phyloP scores from a whole-genome alignment of 2,113 vertebrate genomes.

The Delphinapterus leucas region DNA sequence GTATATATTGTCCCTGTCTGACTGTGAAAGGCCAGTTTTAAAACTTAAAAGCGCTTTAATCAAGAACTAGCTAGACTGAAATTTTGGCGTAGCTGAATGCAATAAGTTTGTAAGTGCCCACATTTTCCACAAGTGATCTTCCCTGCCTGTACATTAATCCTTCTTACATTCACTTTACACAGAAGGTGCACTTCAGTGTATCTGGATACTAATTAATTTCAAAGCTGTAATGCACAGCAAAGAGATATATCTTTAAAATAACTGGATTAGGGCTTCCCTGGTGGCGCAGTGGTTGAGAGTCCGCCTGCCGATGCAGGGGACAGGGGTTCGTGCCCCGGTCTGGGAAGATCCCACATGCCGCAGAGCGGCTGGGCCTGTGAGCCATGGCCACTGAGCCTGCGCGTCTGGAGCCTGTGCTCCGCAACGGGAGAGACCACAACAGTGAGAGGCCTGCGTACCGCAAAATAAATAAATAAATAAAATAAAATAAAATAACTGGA shows the following conservation, averaged over 20 bases:
- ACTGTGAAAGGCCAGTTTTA: neutral
- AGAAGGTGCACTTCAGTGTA: neutral
- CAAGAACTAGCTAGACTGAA: neutral
- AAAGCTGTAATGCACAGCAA: neutral
- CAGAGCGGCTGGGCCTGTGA: no score
- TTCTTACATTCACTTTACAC: neutral
- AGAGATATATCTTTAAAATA: slow-evolving; percentile 8
- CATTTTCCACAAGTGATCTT: neutral
- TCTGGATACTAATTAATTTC: neutral
- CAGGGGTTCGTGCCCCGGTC: no score
- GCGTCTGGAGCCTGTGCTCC: no score
- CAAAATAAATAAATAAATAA: no score
- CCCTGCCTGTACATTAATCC: neutral
- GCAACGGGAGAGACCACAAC: no score
- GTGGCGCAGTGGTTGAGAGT: no score
- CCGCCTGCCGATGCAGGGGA: no score
- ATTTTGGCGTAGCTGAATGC: neutral
- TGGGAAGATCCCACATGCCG: no score
- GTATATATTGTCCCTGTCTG: neutral
- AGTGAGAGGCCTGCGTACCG: no score
- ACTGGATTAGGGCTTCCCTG: neutral
- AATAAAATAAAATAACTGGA: neutral
- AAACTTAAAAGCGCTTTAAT: neutral
- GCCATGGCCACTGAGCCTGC: no score
- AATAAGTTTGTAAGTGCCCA: neutral